Conservation (phyloP, 2,888 invertebrate genomes). For the Vanessa cardui region DNA sequence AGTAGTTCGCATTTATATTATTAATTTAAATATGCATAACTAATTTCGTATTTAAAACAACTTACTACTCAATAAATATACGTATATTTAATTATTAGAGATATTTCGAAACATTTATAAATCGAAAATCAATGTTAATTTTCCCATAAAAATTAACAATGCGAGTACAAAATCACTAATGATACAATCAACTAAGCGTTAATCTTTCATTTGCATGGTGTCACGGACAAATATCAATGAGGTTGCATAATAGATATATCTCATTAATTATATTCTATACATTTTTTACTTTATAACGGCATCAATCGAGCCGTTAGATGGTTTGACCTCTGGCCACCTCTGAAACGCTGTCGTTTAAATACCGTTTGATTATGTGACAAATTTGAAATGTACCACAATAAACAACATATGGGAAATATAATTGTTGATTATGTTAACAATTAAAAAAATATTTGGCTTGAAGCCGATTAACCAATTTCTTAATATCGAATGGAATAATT, state of each 20-base stretch:
- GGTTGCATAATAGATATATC: conserved; percentile 7
- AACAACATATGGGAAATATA: not conserved
- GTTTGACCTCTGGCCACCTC: conserved; percentile 10
- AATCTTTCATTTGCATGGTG: conserved; percentile 22
- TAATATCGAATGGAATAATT: too few species aligned
- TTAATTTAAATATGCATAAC: too few species aligned
- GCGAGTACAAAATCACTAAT: not conserved
- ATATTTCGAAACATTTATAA: too few species aligned
- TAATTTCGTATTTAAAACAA: too few species aligned
- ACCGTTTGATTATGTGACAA: not conserved
- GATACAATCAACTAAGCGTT: not conserved
- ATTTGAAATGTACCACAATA: not conserved
- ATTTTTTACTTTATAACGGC: not conserved
- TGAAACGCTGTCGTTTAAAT: not conserved
- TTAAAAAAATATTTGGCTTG: too few species aligned
- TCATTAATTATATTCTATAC: conserved; percentile 12
- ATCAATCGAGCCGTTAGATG: not conserved
- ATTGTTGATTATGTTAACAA: not conserved
- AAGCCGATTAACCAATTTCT: too few species aligned
- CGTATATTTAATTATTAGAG: too few species aligned
- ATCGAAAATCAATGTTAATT: not conserved
- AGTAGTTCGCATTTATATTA: too few species aligned
- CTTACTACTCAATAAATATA: too few species aligned
- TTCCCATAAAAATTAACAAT: conserved; percentile 1
- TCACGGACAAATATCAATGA: conserved; percentile 20